Evolutionary conservation across 2,797 vertebrate species (phyloP), one percentile per base, ranked within the genome.

Genomic region (Tadarida brasiliensis): DNA sequence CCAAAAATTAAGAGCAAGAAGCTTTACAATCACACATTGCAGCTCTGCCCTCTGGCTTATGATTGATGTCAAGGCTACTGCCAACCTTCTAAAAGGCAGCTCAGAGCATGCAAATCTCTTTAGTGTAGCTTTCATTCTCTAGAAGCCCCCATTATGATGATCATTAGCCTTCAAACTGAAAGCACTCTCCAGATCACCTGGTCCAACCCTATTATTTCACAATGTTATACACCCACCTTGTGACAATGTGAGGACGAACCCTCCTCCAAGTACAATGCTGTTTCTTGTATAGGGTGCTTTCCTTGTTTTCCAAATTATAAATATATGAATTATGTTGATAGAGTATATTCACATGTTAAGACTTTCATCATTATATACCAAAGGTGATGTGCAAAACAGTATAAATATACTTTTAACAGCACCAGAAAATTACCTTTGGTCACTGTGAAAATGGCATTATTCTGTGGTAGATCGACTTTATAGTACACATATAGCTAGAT

Each of bases 81-180:
- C 65, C 26, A 87, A 82, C 87, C 98, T 97, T 74, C 83, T 89
- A n/a, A 92, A 92, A 68, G 59, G 80, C 57, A 35, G 30, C 49
- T 49, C 11, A 71, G 73, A 82, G 44, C 9, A 68, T 63, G 65
- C 44, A 57, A 73, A 61, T 49, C 51, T 78, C 68, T 74, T 70
- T 49, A 59, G 67, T 49, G 19, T n/a, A 44, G 28, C 47, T 5
- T 96, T 63, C 22, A 8, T 83, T 82, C 71, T 67, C 33, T 49
- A 28, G 67, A 49, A 15, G 30, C 71, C 49, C 24, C 93, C 67
- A 59, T 71, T 49, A 15, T 30, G 26, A 33, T 22, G 26, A 63
- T n/a, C 67, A 47, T 65, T 94, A 81, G n/a, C 51, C 20, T 95
- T 71, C 77, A 77, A 56, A 30, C 70, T 88, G 47, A 49, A 93